Evolutionary conservation across 1,140 invertebrate species (phyloP).

Genomic region (Sitophilus oryzae): DNA sequence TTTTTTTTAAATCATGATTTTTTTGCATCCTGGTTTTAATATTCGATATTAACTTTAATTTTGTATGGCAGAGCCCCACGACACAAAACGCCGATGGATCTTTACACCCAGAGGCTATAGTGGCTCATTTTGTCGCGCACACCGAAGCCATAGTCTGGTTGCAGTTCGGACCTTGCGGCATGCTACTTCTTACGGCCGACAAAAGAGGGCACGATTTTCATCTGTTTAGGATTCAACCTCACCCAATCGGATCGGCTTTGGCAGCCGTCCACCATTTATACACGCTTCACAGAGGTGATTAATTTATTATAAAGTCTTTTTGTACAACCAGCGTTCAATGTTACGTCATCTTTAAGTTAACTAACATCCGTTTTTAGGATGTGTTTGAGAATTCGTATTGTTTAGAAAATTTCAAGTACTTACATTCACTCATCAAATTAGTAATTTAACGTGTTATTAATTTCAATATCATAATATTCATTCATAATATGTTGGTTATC

Average conservation of each 20-base stretch:
- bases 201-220: conserved; percentile 93
- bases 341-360: too few species aligned
- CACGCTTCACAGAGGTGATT: conserved; percentile 71
- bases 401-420: too few species aligned
- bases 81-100: conserved; percentile 43
- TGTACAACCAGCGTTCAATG: background rate
- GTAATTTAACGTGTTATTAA: too few species aligned
- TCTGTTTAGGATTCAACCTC: conserved; percentile 89
- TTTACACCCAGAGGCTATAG: conserved; percentile 54
- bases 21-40: too few species aligned
- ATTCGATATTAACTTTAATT: too few species aligned
- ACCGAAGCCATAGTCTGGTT: conserved; percentile 84
- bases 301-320: background rate
- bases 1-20: too few species aligned
- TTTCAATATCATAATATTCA: too few species aligned
- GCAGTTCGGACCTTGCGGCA: conserved; percentile 87
- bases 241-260: conserved; percentile 79
- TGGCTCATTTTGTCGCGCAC: conserved; percentile 94
- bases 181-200: conserved; percentile 87
- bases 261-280: conserved; percentile 95
- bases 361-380: too few species aligned
- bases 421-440: too few species aligned
- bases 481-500: too few species aligned
- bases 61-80: conserved; percentile 26
- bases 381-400: too few species aligned